These are phyloP conservation scores for Lamprologus tigripictilis DNA, from an alignment of 2,113 vertebrate genomes.

Conservation along the genomic window DNA sequence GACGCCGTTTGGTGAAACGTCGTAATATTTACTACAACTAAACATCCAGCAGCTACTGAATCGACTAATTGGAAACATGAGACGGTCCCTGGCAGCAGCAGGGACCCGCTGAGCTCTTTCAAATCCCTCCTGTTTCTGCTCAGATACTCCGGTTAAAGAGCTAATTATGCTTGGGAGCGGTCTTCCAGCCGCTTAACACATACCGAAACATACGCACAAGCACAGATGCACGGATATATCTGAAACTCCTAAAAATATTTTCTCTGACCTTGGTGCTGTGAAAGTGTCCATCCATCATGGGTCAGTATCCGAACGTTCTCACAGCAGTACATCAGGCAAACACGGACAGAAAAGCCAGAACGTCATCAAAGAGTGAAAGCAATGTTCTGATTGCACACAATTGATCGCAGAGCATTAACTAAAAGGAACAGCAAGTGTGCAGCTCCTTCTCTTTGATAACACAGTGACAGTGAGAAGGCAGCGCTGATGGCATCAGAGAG, in stretches of 20 bases:
- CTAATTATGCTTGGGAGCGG: conserved; percentile 34
- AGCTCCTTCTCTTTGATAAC: not conserved
- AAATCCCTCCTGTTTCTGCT: conserved; percentile 14
- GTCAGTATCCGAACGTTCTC: not conserved
- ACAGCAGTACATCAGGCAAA: not conserved
- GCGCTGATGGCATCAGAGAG: not conserved
- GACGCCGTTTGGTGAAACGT: not conserved
- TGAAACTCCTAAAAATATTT: not conserved
- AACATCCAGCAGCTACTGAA: conserved; percentile 14
- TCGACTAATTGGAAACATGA: conserved; percentile 31
- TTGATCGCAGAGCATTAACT: not conserved
- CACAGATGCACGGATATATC: not conserved
- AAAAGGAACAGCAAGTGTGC: not conserved
- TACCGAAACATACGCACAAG: not conserved
- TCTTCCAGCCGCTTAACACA: not conserved
- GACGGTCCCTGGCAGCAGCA: conserved; percentile 1
- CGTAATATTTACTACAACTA: not conserved
- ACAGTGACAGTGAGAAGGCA: not conserved
- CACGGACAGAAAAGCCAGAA: not conserved
- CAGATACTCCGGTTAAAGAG: conserved; percentile 26
- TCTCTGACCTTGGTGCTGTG: not conserved
- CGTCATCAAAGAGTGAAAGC: not conserved
- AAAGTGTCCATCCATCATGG: not conserved
- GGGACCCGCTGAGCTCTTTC: not conserved
- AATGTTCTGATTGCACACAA: not conserved